Evolutionary conservation across 2,888 invertebrate genomes (phyloP).

Genomic region (Bugulina stolonifera): DNA sequence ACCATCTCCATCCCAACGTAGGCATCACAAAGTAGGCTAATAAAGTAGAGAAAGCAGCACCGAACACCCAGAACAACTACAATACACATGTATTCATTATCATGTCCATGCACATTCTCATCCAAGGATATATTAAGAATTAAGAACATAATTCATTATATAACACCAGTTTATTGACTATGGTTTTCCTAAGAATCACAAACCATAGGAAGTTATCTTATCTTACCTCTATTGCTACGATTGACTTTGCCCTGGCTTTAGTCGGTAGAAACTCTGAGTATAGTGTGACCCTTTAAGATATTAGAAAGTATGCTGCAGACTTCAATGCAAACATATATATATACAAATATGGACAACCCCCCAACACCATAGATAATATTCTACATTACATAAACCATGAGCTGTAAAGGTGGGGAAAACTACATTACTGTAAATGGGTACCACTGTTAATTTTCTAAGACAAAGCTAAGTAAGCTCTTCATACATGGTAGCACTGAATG

Average conservation of each 20-base stretch:
- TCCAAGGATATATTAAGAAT: neutral
- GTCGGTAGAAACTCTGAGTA: conserved; percentile 93
- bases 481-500: no score
- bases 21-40: conserved; percentile 86
- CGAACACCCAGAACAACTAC: conserved; percentile 81
- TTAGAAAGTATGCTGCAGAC: no score
- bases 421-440: no score
- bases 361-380: no score
- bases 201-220: no score
- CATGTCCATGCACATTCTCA: neutral
- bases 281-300: conserved; percentile 76
- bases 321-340: no score
- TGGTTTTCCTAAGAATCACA: neutral
- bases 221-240: conserved; percentile 86
- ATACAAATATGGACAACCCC: no score
- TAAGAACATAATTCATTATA: neutral
- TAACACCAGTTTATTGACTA: neutral
- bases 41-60: conserved; percentile 86
- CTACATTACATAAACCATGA: no score
- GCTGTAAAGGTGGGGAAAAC: no score
- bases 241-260: conserved; percentile 87
- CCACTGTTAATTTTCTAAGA: no score
- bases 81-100: conserved; percentile 27
- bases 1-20: conserved; percentile 81
- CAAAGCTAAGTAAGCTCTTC: no score